phyloP scores from a whole-genome alignment of 2,797 vertebrate genomes.

The Tragelaphus oryx region DNA sequence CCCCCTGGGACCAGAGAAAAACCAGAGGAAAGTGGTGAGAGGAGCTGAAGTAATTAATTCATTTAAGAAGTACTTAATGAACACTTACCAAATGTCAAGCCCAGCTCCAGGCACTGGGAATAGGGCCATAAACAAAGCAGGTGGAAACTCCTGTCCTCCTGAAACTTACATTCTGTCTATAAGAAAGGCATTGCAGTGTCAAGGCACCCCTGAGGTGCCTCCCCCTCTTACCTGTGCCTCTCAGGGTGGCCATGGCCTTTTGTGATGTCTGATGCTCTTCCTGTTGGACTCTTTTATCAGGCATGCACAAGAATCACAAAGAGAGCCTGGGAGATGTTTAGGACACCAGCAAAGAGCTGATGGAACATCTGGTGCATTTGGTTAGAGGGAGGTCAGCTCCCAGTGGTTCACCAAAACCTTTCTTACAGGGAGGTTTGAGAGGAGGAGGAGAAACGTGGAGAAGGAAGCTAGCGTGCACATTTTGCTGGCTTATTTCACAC shows the following conservation, averaged over 20 bases:
- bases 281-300: background rate
- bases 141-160: background rate
- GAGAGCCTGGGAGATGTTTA: background rate
- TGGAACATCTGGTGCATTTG: background rate
- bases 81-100: background rate
- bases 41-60: conserved; percentile 28
- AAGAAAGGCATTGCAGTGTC: background rate
- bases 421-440: background rate
- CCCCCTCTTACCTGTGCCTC: background rate
- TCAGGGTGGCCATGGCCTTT: background rate
- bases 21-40: conserved; percentile 21
- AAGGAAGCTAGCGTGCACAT: background rate
- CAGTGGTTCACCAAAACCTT: background rate
- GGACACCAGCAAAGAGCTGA: background rate
- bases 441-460: background rate
- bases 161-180: background rate
- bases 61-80: conserved; percentile 22
- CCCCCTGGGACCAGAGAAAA: conserved; percentile 1
- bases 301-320: background rate
- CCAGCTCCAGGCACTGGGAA: background rate
- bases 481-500: background rate
- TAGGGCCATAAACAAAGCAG: background rate
- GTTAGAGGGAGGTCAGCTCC: background rate
- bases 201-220: background rate
- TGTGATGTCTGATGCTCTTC: background rate